A percentile compares a stretch with the other conserved stretches of the same genome.
phyloP scores from a whole-genome alignment of 2,113 vertebrate genomes.

The Tachuris rubrigastra region DNA sequence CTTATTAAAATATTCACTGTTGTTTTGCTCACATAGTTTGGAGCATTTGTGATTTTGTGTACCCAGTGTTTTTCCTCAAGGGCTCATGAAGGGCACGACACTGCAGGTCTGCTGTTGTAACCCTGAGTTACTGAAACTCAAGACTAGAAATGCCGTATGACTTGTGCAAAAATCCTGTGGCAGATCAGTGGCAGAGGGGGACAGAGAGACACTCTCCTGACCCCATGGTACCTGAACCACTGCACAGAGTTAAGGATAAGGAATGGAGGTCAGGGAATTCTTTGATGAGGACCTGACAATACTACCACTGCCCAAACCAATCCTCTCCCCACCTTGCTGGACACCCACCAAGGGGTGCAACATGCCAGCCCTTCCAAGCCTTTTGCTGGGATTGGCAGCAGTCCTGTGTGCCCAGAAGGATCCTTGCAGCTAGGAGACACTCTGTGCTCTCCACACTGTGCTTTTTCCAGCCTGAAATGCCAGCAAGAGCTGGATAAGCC shows the following conservation, averaged over 20 bases:
- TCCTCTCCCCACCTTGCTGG: not conserved
- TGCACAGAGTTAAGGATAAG: not conserved
- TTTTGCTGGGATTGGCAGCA: not conserved
- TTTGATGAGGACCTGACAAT: not conserved
- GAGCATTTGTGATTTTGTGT: not conserved
- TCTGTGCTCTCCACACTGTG: not conserved
- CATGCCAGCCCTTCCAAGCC: not conserved
- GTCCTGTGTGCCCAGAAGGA: not conserved
- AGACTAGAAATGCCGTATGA: not conserved
- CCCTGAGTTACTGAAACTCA: not conserved
- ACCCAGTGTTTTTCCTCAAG: not conserved
- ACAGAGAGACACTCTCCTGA: not conserved
- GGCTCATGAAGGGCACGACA: not conserved
- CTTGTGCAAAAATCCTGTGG: not conserved
- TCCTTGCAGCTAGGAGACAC: not conserved
- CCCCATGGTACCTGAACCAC: not conserved
- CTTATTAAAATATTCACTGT: not conserved
- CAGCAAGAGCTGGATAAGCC: not conserved
- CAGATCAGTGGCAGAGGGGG: not conserved
- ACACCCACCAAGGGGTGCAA: rapidly evolving
- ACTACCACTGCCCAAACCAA: rapidly evolving
- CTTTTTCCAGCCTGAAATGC: not conserved
- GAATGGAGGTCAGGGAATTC: not conserved
- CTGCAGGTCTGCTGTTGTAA: not conserved
- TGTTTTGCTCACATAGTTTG: not conserved